Evolutionary conservation across 2,888 invertebrate species (phyloP), one percentile per base, ranked within the genome.

Genomic region (Ophioninae sp.): DNA sequence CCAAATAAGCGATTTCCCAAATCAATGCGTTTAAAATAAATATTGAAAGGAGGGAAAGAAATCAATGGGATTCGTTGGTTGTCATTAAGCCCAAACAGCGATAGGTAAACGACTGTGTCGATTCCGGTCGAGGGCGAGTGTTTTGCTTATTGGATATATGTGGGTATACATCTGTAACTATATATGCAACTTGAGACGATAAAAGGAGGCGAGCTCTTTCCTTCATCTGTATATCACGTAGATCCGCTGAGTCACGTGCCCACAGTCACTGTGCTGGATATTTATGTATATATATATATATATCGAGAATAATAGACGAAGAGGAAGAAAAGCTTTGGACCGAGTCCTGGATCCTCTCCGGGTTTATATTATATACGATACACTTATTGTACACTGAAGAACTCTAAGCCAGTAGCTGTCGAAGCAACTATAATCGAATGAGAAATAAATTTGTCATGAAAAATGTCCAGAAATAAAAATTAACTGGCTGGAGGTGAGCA

Each of bases 231-330:
- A 37, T 69, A 75, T 64, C 74, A 74, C 78, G 50, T 44, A 74
- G 82, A 82, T 82, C 30, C 82, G 82, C 74, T 74, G 82, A 82
- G 82, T 82, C 82, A 82, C 82, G 82, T 78, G 82, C 82, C 82
- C 74, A 78, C 67, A 82, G 82, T 56, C 44, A 62, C 30, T 56
- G 57, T 44, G 73, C 56, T 37, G 39, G 30, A 30, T 30, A 30
- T 30, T 30, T 30, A 30, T 30, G 30, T 30, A 30, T 30, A 30
- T 30, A 30, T 30, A 65, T 79, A 65, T 72, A 76, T 56, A 81
- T 62, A 69, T 62, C 59, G 56, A 64, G 72, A 78, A 68, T 72
- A 68, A 68, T 68, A 69, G 77, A 68, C 17, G 79, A 74, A 61
- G 77, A 81, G 50, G 61, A 77, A 70, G 76, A 81, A 65, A 68